phyloP scores from a whole-genome alignment of 2,113 vertebrate genomes.

The Axis porcinus region DNA sequence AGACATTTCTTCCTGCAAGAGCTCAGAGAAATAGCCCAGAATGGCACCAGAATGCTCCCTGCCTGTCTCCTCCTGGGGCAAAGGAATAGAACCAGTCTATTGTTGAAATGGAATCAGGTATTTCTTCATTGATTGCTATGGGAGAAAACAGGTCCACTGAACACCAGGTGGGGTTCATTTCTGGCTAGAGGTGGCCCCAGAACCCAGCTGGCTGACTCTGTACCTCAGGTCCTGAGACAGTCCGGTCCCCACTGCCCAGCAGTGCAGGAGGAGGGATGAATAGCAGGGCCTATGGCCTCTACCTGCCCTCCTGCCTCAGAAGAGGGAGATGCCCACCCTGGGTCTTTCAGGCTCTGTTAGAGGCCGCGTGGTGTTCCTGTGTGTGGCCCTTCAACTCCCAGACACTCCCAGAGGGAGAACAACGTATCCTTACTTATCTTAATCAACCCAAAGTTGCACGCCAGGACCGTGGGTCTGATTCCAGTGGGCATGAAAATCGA shows the following conservation, averaged over 20 bases:
- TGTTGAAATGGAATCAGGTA: background rate
- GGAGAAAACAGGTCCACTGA: background rate
- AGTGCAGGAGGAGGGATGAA: background rate
- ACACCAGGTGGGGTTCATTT: background rate
- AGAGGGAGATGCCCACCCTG: background rate
- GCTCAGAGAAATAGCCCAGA: background rate
- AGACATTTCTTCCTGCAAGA: background rate
- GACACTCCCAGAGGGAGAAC: background rate
- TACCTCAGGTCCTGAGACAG: background rate
- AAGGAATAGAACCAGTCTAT: background rate
- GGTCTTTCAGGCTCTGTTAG: background rate
- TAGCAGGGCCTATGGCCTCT: background rate
- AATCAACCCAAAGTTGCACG: background rate
- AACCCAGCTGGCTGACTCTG: background rate
- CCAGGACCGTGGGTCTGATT: background rate
- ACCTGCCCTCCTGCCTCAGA: background rate
- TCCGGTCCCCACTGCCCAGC: background rate
- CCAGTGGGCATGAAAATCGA: background rate
- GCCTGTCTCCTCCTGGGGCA: background rate
- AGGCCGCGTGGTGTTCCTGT: accelerated
- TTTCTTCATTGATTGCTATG: background rate
- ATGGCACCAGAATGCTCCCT: background rate
- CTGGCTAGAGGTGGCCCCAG: background rate
- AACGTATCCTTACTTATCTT: background rate
- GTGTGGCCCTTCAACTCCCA: background rate